Base-by-base conservation (phyloP, 2,888 invertebrate species). In the Chouioia cunea region DNA sequence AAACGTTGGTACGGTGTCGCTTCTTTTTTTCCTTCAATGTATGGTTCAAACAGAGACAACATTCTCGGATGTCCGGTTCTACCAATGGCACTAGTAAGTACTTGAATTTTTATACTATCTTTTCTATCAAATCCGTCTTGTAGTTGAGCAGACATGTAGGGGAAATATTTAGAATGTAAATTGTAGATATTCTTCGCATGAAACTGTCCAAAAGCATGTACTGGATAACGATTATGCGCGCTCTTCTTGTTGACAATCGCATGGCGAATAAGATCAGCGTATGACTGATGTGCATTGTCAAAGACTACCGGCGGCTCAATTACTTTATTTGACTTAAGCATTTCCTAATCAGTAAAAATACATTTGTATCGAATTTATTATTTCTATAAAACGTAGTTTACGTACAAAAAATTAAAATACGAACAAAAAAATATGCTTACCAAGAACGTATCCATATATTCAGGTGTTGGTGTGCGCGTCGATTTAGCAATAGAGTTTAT, bases 31-130 rank as follows among this genome's bases (percentile, higher is more conserved):
- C 92, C 91, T 85, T 93, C 91, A n/a, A 93, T 86, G 81, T 91
- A 93, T 2, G 91, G 91, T 77, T 91, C 88, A 77, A 90, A 91
- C 2, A 89, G 88, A 4, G 86, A 80, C 14, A 93, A 81, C 68
- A 92, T 89, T 74, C 87, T 86, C 8, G 88, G 89, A 80, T 92
- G 90, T 48, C 89, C 93, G 44, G 91, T 84, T 78, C 89, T 89
- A 53, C 93, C 92, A 68, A 93, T 88, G 44, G 92, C 91, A 57
- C 88, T 86, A 63, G 90, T 90, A 84, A 89, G 90, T 0, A 89
- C 87, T 74, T 90, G 90, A 70, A 90, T 88, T 79, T 88, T 88
- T 70, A 86, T 86, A 73, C 88, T 88, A 76, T 92, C 89, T 6
- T 85, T 86, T 23, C 87, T 77, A 52, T 87, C 79, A 12, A 92